phyloP scores from a whole-genome alignment of 2,888 invertebrate genomes.

The Torymus texanus region DNA sequence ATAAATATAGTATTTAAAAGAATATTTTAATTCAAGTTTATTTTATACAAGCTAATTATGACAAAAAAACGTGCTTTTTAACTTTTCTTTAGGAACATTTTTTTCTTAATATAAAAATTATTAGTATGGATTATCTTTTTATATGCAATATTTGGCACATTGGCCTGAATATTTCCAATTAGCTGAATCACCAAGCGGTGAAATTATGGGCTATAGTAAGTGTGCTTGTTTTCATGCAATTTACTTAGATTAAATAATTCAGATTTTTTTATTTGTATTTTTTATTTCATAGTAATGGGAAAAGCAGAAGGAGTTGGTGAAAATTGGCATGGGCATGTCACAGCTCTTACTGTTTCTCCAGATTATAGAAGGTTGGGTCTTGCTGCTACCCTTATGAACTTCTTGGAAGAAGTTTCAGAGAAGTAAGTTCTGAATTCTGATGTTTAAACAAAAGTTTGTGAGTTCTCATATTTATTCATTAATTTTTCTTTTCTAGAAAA shows the following conservation, averaged over 20 bases:
- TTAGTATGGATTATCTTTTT: conserved; percentile 92
- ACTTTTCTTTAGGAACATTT: background rate
- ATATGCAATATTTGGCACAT: conserved; percentile 97
- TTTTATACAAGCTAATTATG: no score
- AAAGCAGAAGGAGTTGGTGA: conserved; percentile 97
- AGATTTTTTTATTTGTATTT: background rate
- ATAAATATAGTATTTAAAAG: conserved; percentile 1
- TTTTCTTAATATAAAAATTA: conserved; percentile 53
- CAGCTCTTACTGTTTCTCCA: conserved; percentile 96
- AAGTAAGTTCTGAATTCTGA: conserved; percentile 78
- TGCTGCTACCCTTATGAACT: conserved; percentile 94
- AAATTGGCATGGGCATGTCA: conserved; percentile 99
- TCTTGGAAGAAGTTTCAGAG: conserved; percentile 96
- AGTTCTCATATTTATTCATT: conserved; percentile 16
- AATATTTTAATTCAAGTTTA: conserved; percentile 11
- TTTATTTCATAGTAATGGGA: conserved; percentile 90
- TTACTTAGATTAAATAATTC: conserved; percentile 16
- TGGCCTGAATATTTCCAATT: conserved; percentile 99
- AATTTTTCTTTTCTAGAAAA: conserved; percentile 84
- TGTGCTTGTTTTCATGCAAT: conserved; percentile 59
- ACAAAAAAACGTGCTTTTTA: no score
- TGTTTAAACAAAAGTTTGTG: no score
- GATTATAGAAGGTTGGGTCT: conserved; percentile 94
- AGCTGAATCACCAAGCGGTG: conserved; percentile 95
- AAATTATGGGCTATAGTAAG: conserved; percentile 99